phyloP scores from a whole-genome alignment of 2,797 vertebrate genomes.

The Paratrypauchen microcephalus region DNA sequence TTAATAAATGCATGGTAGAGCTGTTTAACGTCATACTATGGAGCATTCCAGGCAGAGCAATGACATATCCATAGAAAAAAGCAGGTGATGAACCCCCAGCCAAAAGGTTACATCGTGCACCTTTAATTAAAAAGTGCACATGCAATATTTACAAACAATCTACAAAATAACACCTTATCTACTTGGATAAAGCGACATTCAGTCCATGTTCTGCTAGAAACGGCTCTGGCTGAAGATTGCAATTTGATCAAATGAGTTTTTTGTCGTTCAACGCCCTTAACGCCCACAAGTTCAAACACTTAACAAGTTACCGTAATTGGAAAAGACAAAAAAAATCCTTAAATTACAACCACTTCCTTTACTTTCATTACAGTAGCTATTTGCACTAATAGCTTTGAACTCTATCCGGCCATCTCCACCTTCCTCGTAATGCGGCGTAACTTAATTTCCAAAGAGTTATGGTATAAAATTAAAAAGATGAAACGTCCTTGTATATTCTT shows the following conservation, averaged over 20 bases:
- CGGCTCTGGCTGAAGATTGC: background rate
- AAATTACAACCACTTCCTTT: background rate
- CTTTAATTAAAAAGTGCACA: too few species aligned
- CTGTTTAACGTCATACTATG: too few species aligned
- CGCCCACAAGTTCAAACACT: background rate
- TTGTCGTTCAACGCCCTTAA: background rate
- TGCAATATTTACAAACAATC: too few species aligned
- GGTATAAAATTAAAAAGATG: slow-evolving; percentile 6
- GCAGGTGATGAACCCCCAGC: too few species aligned
- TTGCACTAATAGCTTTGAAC: background rate
- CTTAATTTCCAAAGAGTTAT: slow-evolving; percentile 14
- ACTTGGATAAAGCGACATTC: too few species aligned
- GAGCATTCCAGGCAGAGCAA: too few species aligned
- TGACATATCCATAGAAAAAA: too few species aligned
- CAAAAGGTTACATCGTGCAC: too few species aligned
- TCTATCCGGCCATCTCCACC: slow-evolving; percentile 3
- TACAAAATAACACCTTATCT: too few species aligned
- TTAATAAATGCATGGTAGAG: too few species aligned
- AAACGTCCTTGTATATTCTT: slow-evolving; percentile 17
- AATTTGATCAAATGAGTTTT: background rate
- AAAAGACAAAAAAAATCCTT: background rate
- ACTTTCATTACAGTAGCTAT: background rate
- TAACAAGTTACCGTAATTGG: background rate
- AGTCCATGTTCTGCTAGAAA: background rate
- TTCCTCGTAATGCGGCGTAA: slow-evolving; percentile 12